Conservation (phyloP, 2,888 invertebrate species). For the Amphipyra tragopoginis region DNA sequence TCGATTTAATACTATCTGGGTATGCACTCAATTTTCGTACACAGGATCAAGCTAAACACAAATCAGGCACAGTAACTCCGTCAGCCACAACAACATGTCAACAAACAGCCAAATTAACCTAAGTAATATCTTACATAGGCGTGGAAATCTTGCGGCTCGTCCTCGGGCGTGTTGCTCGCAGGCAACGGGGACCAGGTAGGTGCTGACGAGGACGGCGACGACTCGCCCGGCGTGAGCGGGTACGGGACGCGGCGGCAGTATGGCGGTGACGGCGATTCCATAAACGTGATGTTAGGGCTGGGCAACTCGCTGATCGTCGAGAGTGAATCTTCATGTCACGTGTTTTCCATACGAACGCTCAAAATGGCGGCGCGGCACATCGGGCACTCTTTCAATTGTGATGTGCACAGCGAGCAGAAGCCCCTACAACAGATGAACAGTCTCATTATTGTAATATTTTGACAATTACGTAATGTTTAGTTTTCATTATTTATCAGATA, state of each 20-base stretch:
- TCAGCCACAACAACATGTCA: conserved; percentile 10
- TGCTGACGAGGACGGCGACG: neutral
- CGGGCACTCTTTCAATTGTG: conserved; percentile 95
- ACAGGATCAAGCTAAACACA: neutral
- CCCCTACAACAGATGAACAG: conserved; percentile 88
- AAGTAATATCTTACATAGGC: conserved; percentile 27
- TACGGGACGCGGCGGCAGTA: neutral
- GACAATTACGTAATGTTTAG: too few species aligned
- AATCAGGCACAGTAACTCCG: conserved; percentile 10
- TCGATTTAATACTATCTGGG: conserved; percentile 1
- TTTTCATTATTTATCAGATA: too few species aligned
- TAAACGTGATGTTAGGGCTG: conserved; percentile 15
- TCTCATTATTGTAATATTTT: too few species aligned
- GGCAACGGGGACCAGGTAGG: neutral
- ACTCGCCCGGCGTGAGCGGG: neutral
- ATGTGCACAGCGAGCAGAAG: conserved; percentile 95
- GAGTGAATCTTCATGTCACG: conserved; percentile 60
- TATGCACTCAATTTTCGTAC: conserved; percentile 13
- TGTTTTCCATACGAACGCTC: conserved; percentile 63
- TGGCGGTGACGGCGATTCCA: conserved; percentile 34
- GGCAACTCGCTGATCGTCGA: conserved; percentile 19
- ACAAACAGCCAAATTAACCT: conserved; percentile 10
- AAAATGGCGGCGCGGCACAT: conserved; percentile 92
- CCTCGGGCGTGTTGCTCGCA: neutral
- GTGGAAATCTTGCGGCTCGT: neutral